Evolutionary conservation across 2,888 invertebrate genomes (phyloP).

Genomic region (Cheilosia impressa): DNA sequence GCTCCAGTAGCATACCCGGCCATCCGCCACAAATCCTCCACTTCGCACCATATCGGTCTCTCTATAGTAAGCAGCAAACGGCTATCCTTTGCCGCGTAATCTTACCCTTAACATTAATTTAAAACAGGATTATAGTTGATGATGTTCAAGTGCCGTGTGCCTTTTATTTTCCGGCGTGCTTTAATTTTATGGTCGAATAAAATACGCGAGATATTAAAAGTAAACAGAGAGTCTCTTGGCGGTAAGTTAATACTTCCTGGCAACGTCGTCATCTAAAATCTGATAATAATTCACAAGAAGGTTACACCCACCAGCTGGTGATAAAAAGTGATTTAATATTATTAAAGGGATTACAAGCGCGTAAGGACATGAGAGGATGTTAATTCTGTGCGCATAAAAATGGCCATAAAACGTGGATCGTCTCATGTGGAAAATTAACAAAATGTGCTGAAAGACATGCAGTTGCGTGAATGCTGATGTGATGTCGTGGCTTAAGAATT

Average conservation of each 20-base stretch:
- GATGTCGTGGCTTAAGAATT: not conserved
- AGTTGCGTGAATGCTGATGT: not conserved
- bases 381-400: constrained; percentile 20
- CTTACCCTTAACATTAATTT: not conserved
- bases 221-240: not conserved
- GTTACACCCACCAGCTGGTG: not conserved
- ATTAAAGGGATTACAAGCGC: constrained; percentile 2
- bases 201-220: constrained; percentile 10
- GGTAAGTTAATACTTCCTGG: constrained; percentile 5
- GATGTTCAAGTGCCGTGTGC: not conserved
- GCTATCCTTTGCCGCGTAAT: not conserved
- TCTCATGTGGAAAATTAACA: not conserved
- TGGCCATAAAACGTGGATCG: not conserved
- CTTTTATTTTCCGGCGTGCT: not conserved
- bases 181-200: constrained; percentile 25
- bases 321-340: constrained; percentile 21
- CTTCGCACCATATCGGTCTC: too few relatives aligned
- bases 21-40: too few relatives aligned
- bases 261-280: constrained; percentile 1
- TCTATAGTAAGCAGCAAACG: not conserved
- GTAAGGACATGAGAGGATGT: not conserved
- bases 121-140: constrained; percentile 8
- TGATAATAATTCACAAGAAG: constrained; percentile 4
- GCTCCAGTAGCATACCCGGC: too few relatives aligned
- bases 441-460: not conserved